Conservation (phyloP, 2,113 vertebrate species). For the Panurus biarmicus region DNA sequence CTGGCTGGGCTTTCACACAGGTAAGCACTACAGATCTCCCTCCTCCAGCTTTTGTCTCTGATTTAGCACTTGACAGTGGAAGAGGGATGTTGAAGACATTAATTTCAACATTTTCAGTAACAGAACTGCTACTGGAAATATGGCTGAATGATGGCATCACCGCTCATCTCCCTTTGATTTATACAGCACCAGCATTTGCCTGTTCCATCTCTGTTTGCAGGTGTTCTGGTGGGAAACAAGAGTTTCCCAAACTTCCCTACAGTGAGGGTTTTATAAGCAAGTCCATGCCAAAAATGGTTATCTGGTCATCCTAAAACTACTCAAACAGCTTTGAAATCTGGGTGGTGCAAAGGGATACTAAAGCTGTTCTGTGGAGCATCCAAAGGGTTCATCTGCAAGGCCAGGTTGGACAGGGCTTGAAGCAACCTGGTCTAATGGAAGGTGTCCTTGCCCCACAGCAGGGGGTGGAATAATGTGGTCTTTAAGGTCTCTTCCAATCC, state of each 20-base stretch:
- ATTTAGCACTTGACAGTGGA: not conserved
- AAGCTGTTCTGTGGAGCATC: fast-evolving
- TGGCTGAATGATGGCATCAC: not conserved
- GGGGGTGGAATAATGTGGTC: not conserved
- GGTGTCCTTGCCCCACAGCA: not conserved
- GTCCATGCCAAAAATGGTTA: not conserved
- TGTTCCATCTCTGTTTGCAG: not conserved
- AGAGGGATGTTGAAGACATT: not conserved
- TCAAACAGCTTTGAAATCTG: not conserved
- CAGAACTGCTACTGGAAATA: not conserved
- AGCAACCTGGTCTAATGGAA: not conserved
- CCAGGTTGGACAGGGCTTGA: not conserved
- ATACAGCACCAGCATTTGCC: fast-evolving
- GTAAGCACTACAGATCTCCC: not conserved
- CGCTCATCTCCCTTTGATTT: not conserved
- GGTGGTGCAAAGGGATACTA: fast-evolving
- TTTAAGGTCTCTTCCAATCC: not conserved
- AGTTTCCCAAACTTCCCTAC: not conserved
- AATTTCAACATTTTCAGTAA: not conserved
- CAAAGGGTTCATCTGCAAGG: not conserved
- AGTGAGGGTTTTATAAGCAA: not conserved
- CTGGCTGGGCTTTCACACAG: not conserved
- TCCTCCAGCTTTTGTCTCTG: not conserved
- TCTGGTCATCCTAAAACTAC: not conserved
- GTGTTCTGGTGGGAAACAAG: not conserved